Evolutionary conservation across 2,888 invertebrate genomes (phyloP).

Genomic region (Pammene fasciana): DNA sequence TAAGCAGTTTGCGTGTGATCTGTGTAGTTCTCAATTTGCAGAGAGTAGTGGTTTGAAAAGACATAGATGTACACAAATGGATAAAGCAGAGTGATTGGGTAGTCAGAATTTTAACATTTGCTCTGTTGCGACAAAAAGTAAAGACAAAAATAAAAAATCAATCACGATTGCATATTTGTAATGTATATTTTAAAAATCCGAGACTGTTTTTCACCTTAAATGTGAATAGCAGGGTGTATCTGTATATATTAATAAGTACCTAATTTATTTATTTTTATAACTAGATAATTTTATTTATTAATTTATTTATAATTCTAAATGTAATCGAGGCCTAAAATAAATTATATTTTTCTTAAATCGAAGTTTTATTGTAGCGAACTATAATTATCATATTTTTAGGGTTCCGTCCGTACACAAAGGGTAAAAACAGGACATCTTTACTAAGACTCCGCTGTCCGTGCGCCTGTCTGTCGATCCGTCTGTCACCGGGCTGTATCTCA

Average conservation of each 20-base stretch:
- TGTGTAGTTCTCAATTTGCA: conserved; percentile 59
- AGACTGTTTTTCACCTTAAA: too few species aligned
- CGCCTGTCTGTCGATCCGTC: too few species aligned
- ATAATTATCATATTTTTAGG: too few species aligned
- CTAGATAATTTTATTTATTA: not conserved
- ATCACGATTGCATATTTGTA: too few species aligned
- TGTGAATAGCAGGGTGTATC: too few species aligned
- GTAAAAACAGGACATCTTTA: too few species aligned
- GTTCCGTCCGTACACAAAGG: too few species aligned
- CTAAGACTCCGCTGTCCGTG: too few species aligned
- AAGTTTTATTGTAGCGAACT: not conserved
- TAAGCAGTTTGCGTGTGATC: conserved; percentile 57
- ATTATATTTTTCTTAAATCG: not conserved
- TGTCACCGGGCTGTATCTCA: too few species aligned
- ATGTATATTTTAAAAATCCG: too few species aligned
- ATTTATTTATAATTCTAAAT: not conserved
- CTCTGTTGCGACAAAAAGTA: not conserved
- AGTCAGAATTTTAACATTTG: not conserved
- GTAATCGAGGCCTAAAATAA: conserved; percentile 8
- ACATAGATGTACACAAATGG: conserved; percentile 56
- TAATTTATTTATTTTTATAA: conserved; percentile 12
- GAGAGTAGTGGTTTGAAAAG: conserved; percentile 61
- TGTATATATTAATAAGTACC: not conserved
- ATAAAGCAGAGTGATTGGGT: conserved; percentile 34
- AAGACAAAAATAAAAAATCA: not conserved